Conservation (phyloP, 2,113 vertebrate species). For the Capreolus pygargus region DNA sequence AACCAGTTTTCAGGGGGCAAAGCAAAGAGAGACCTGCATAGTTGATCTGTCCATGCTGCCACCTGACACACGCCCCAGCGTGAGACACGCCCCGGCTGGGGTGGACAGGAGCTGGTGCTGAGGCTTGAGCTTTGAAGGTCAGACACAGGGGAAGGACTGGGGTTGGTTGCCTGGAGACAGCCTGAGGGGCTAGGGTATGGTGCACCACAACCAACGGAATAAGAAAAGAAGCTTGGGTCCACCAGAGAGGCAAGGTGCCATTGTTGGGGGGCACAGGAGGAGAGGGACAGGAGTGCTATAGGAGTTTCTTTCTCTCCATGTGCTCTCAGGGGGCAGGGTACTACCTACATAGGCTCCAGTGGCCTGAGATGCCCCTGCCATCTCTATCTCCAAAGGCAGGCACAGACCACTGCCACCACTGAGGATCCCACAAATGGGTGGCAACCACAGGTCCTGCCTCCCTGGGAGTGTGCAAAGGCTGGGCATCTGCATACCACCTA, state of each 20-base stretch:
- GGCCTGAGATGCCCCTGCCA: neutral
- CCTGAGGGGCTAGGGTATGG: neutral
- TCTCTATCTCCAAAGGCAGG: neutral
- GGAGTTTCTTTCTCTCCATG: neutral
- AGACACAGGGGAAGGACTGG: neutral
- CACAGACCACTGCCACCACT: neutral
- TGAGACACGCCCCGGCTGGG: neutral
- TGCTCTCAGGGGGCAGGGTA: neutral
- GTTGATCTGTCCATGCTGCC: neutral
- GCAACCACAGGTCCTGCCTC: neutral
- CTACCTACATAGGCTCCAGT: neutral
- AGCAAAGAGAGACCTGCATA: neutral
- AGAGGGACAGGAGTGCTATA: neutral
- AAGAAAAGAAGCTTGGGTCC: neutral
- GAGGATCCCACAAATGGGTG: neutral
- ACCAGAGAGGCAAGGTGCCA: neutral
- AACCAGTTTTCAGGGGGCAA: neutral
- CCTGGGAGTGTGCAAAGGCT: neutral
- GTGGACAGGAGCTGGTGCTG: neutral
- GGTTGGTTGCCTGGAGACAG: neutral
- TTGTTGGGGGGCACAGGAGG: neutral
- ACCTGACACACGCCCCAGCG: neutral
- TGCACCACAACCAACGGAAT: neutral
- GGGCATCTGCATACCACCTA: too few relatives aligned
- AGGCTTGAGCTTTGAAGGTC: neutral